These are phyloP conservation scores for Chymomyza fuscimana DNA, from an alignment of 2,888 invertebrate species.

Conservation along the genomic window DNA sequence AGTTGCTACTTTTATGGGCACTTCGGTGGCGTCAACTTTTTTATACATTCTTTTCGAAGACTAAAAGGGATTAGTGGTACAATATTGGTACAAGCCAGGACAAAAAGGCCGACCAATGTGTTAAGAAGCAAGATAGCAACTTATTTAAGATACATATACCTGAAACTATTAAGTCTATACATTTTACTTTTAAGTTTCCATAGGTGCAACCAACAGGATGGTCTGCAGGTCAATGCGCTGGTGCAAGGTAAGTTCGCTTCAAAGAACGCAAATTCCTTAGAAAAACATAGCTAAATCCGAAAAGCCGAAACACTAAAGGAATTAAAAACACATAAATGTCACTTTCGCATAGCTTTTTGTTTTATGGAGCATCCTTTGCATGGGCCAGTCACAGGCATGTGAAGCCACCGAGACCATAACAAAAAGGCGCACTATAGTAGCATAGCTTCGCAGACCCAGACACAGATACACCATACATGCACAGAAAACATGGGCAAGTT, in stretches of 20 bases:
- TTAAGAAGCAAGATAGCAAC: too few species aligned
- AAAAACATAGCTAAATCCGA: conserved; percentile 46
- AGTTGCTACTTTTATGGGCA: conserved; percentile 50
- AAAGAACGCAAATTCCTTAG: conserved; percentile 55
- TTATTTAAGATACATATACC: too few species aligned
- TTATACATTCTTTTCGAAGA: conserved; percentile 7
- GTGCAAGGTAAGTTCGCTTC: conserved; percentile 59
- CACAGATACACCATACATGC: not conserved
- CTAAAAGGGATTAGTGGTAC: not conserved
- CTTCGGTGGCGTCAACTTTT: conserved; percentile 62
- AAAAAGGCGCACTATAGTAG: conserved; percentile 6
- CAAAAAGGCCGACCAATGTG: not conserved
- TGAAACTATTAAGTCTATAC: too few species aligned
- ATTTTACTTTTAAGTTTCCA: too few species aligned
- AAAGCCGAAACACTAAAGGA: conserved; percentile 40
- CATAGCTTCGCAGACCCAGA: not conserved
- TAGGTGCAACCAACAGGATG: not conserved
- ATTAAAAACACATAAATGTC: conserved; percentile 74
- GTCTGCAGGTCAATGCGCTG: conserved; percentile 61
- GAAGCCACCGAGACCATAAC: conserved; percentile 6
- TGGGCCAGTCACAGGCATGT: conserved; percentile 9
- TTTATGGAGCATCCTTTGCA: conserved; percentile 63
- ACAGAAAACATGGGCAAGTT: not conserved
- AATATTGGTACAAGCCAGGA: not conserved
- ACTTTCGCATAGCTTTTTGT: conserved; percentile 68